Evolutionary conservation across 2,113 vertebrate genomes (phyloP).

Genomic region (Gasterosteus nipponicus): DNA sequence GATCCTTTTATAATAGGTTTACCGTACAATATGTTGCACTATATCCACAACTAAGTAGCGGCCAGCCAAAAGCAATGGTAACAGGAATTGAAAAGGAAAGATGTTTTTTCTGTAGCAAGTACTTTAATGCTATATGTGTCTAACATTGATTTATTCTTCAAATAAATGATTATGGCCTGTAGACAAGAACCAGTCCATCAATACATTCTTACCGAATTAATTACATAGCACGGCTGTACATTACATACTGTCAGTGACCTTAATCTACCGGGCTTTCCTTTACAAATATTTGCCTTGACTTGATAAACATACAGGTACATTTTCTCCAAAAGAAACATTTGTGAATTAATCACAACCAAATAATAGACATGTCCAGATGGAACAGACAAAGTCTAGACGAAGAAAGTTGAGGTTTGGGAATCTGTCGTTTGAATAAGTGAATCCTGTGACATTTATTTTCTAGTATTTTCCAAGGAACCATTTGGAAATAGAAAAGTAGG

Average conservation of each 20-base stretch:
- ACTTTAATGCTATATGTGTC: neutral
- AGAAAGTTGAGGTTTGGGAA: neutral
- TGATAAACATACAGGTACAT: neutral
- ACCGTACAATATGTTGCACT: neutral
- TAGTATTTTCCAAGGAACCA: neutral
- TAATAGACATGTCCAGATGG: neutral
- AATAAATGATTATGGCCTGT: neutral
- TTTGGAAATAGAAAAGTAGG: neutral
- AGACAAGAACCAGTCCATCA: neutral
- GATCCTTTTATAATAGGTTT: neutral
- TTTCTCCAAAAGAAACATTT: neutral
- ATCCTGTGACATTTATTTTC: neutral
- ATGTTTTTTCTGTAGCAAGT: neutral
- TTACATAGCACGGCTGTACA: neutral
- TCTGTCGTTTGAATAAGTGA: neutral
- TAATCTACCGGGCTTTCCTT: neutral
- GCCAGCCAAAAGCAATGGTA: too few species aligned
- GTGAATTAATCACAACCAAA: neutral
- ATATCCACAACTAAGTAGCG: neutral
- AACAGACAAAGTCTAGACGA: neutral
- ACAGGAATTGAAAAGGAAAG: neutral
- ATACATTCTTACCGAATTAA: neutral
- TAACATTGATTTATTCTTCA: neutral
- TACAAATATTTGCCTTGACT: slow-evolving; percentile 1
- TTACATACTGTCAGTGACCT: neutral